Conservation (phyloP, 2,888 invertebrate species). For the Drosophila hamatofila region DNA sequence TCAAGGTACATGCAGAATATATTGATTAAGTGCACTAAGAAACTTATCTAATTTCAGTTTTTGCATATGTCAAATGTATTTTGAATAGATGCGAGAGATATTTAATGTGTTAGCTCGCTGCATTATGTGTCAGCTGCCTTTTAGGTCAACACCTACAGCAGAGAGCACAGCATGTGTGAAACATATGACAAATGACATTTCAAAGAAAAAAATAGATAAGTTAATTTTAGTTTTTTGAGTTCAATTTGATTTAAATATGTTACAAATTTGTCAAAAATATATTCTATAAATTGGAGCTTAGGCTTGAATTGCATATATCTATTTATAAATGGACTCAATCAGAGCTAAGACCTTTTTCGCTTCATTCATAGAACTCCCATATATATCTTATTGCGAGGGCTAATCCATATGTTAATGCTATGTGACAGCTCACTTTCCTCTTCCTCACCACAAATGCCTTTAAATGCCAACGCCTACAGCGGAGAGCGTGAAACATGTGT, state of each 20-base stretch:
- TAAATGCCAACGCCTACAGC: not conserved
- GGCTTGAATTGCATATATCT: too few species aligned
- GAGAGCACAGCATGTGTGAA: constrained; percentile 1
- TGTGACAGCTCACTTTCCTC: not conserved
- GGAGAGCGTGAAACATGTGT: constrained; percentile 22
- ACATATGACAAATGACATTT: not conserved
- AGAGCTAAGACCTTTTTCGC: not conserved
- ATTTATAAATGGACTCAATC: not conserved
- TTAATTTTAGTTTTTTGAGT: too few species aligned
- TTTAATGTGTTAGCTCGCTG: not conserved
- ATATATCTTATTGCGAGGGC: not conserved
- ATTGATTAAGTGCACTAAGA: not conserved
- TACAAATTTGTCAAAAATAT: too few species aligned
- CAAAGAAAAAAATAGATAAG: not conserved
- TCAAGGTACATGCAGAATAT: too few species aligned
- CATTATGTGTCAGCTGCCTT: too few species aligned
- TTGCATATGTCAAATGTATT: not conserved
- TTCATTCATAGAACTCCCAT: not conserved
- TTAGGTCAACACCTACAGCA: not conserved
- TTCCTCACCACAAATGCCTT: not conserved
- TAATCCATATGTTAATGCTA: not conserved
- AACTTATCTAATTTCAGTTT: not conserved
- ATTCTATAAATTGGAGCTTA: too few species aligned
- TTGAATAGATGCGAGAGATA: not conserved
- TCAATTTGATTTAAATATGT: too few species aligned